Percentiles rank a stretch among this genome's conserved stretches.
Conservation (phyloP, 2,797 vertebrate species). For the Clangula hyemalis region DNA sequence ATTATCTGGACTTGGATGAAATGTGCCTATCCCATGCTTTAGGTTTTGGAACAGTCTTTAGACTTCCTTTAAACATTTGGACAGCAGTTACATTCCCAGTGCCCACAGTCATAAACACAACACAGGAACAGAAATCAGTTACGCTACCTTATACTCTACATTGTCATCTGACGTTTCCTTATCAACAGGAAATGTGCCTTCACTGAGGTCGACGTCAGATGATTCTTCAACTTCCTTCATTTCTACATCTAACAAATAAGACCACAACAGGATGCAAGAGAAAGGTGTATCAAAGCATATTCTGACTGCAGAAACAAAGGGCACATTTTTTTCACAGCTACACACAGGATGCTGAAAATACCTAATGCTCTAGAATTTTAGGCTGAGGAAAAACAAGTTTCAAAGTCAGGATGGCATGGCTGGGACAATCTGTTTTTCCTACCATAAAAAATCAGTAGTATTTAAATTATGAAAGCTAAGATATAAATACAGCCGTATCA, state of each 20-base stretch:
- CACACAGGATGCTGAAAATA: not conserved
- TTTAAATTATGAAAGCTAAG: not conserved
- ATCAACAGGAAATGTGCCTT: slow-evolving; percentile 28
- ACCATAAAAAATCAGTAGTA: not conserved
- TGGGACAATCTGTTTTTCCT: not conserved
- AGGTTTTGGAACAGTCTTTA: not conserved
- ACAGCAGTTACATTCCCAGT: not conserved
- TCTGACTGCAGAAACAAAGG: not conserved
- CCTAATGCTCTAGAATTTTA: not conserved
- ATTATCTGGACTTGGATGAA: not conserved
- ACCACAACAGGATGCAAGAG: not conserved
- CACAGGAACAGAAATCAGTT: not conserved
- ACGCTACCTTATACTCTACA: slow-evolving; percentile 76
- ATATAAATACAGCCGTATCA: not conserved
- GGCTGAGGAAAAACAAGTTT: not conserved
- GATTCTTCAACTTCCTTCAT: slow-evolving; percentile 55
- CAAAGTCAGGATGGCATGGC: not conserved
- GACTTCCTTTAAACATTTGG: not conserved
- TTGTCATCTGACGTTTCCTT: slow-evolving; percentile 41
- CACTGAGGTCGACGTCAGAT: slow-evolving; percentile 40
- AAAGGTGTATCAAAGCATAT: slow-evolving; percentile 1
- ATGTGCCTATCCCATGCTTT: not conserved
- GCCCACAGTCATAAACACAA: not conserved
- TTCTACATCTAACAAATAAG: slow-evolving; percentile 69
- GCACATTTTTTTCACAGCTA: not conserved